These are phyloP conservation scores for Typhlichthys subterraneus DNA, from an alignment of 2,797 vertebrate species.

Conservation along the genomic window DNA sequence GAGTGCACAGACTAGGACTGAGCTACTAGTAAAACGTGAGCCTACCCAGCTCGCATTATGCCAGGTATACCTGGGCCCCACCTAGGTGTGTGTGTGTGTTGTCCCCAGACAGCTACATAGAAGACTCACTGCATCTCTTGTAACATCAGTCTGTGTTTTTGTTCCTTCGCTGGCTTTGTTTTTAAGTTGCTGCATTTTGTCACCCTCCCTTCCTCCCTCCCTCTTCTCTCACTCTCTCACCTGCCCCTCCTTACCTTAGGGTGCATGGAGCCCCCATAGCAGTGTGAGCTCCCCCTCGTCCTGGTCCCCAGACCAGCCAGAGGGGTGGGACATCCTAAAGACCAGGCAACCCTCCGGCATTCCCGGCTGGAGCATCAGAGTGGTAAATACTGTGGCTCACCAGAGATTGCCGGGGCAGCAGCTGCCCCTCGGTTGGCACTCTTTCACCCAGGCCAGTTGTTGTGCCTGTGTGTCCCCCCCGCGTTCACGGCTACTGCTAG, in stretches of 20 bases:
- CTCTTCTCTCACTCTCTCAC: conserved; percentile 82
- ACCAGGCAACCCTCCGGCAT: conserved; percentile 93
- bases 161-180: conserved; percentile 88
- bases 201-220: conserved; percentile 83
- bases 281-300: conserved; percentile 94
- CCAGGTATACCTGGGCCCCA: conserved; percentile 25
- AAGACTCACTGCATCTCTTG: conserved; percentile 65
- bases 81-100: conserved; percentile 23
- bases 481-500: neutral
- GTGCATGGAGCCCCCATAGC: conserved; percentile 97
- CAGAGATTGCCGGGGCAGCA: conserved; percentile 52
- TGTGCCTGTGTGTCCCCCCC: conserved; percentile 32
- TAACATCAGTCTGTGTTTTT: conserved; percentile 84
- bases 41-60: conserved; percentile 16
- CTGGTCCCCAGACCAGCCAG: conserved; percentile 95
- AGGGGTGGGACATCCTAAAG: conserved; percentile 97
- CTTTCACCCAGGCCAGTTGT: conserved; percentile 38
- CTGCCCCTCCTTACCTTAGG: conserved; percentile 90
- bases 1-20: no score
- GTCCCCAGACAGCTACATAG: conserved; percentile 45
- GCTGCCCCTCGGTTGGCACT: conserved; percentile 47
- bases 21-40: no score
- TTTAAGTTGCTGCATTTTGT: conserved; percentile 87
- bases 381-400: conserved; percentile 87
- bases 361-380: conserved; percentile 98